Conservation (phyloP, 2,888 invertebrate species). For the Rotaria magnacalcarata region DNA sequence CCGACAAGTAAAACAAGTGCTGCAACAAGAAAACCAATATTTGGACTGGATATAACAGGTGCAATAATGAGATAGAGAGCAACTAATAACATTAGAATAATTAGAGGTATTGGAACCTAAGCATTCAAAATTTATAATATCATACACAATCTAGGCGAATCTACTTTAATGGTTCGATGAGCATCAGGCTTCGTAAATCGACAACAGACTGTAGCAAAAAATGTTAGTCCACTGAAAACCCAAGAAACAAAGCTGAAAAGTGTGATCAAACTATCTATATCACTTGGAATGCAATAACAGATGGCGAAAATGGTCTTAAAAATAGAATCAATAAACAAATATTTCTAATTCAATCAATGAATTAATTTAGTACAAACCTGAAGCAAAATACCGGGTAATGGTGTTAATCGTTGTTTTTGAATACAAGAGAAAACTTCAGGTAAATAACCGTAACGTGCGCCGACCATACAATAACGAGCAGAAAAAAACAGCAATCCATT, state of each 20-base stretch:
- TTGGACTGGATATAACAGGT: background rate
- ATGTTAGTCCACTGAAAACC: background rate
- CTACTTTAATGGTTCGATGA: background rate
- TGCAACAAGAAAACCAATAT: constrained; percentile 6
- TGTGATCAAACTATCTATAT: background rate
- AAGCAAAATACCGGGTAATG: background rate
- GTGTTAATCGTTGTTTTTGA: background rate
- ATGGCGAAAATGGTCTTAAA: background rate
- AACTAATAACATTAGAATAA: background rate
- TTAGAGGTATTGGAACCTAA: background rate
- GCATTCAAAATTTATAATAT: background rate
- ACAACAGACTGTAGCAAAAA: background rate
- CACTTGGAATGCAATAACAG: background rate
- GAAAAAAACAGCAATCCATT: background rate
- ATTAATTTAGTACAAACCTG: background rate
- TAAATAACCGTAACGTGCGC: too few species aligned
- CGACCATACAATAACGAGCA: too few species aligned
- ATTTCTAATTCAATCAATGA: background rate
- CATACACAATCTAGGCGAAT: background rate
- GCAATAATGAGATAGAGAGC: background rate
- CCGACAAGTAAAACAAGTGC: background rate
- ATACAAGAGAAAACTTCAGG: too few species aligned
- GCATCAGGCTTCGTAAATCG: background rate
- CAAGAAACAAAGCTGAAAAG: constrained; percentile 21
- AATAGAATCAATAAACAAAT: background rate